Evolutionary conservation across 1,140 invertebrate species (phyloP).

Genomic region (Lepidurus apus): DNA sequence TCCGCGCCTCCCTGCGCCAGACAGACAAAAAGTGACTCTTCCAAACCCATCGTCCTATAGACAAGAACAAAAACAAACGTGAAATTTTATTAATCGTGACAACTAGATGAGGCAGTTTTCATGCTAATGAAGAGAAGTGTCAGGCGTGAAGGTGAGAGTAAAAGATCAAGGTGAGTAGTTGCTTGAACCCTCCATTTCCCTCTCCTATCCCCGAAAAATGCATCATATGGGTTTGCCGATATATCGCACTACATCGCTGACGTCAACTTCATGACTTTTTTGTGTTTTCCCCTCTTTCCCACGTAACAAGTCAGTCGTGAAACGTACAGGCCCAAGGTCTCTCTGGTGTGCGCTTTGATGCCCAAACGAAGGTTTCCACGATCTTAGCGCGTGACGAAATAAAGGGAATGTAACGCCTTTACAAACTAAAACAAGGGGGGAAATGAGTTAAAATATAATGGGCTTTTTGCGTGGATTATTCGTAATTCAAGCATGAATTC

Average conservation of each 20-base stretch:
- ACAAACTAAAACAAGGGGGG: background rate
- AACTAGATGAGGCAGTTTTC: background rate
- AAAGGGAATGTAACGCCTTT: background rate
- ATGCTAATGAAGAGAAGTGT: background rate
- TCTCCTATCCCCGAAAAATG: background rate
- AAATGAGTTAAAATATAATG: background rate
- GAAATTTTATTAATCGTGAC: background rate
- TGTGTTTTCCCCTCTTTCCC: background rate
- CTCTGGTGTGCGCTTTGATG: background rate
- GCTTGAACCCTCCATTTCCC: background rate
- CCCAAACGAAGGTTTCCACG: background rate
- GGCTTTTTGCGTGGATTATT: background rate
- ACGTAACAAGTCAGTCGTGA: slow-evolving; percentile 1
- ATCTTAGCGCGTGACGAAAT: background rate
- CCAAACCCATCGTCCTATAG: background rate
- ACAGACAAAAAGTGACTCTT: background rate
- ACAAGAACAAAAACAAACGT: background rate
- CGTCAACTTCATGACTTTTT: background rate
- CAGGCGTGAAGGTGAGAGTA: background rate
- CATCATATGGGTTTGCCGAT: background rate
- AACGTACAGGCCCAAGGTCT: background rate
- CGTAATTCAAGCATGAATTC: background rate
- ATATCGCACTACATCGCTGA: background rate
- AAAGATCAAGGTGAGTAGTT: background rate
- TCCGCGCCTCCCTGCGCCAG: background rate